phyloP scores from a whole-genome alignment of 64 coral and sea anemone species.

The Stichodactyla mertensii region DNA sequence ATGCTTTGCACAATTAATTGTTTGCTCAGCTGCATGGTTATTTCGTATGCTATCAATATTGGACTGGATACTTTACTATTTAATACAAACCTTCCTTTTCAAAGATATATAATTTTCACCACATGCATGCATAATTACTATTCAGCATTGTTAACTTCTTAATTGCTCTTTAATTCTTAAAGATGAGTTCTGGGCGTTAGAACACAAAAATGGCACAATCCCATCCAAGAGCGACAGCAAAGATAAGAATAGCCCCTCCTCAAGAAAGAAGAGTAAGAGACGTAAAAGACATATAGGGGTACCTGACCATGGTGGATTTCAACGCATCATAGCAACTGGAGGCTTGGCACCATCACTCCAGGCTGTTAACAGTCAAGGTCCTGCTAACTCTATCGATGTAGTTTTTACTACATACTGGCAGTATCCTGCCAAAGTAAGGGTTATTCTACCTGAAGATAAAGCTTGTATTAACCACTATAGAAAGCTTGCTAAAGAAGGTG shows the following conservation, averaged over 20 bases:
- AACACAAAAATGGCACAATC: conserved; percentile 12
- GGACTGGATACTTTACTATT: too few species aligned
- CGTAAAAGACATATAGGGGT: conserved; percentile 67
- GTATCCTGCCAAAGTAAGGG: conserved; percentile 93
- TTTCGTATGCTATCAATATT: too few species aligned
- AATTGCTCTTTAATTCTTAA: neutral
- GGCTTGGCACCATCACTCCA: conserved; percentile 54
- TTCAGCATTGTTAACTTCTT: neutral
- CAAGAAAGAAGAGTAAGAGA: neutral
- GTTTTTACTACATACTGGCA: conserved; percentile 93
- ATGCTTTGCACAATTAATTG: too few species aligned
- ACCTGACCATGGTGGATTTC: conserved; percentile 94
- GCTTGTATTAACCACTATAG: conserved; percentile 91
- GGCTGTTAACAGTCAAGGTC: conserved; percentile 30
- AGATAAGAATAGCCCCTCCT: neutral
- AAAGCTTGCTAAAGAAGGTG: conserved; percentile 54
- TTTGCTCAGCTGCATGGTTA: too few species aligned
- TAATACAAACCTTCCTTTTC: too few species aligned
- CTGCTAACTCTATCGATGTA: conserved; percentile 78
- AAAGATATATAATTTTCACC: too few species aligned
- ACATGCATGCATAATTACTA: too few species aligned
- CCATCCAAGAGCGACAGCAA: neutral
- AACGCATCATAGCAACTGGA: conserved; percentile 89
- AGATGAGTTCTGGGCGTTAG: conserved; percentile 40
- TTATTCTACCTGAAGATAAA: conserved; percentile 82